Percentiles rank a stretch among this genome's conserved stretches.
Conservation (phyloP, 2,888 invertebrate species). For the Tupiocoris notatus region DNA sequence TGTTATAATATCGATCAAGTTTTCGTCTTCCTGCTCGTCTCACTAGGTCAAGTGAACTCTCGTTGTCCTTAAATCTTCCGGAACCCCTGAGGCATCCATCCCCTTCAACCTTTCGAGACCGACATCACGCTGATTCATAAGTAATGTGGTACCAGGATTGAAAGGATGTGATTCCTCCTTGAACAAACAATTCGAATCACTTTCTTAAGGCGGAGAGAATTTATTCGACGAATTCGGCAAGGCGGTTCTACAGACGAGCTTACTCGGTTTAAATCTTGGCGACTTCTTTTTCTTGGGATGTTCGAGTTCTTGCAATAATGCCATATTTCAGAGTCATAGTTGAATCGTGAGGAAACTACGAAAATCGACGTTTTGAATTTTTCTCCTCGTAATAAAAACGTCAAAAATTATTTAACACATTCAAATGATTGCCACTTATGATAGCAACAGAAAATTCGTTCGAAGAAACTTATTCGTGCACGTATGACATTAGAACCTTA, state of each 20-base stretch:
- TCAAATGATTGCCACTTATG: too few relatives aligned
- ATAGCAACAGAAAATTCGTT: too few relatives aligned
- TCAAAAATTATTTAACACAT: too few relatives aligned
- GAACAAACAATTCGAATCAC: background rate
- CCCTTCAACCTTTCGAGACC: background rate
- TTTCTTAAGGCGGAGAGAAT: background rate
- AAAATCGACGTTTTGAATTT: too few relatives aligned
- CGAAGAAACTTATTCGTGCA: too few relatives aligned
- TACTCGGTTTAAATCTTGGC: too few relatives aligned
- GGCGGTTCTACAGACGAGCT: too few relatives aligned
- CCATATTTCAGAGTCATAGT: too few relatives aligned
- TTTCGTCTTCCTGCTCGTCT: background rate
- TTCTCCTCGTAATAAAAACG: too few relatives aligned
- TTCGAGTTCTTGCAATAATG: too few relatives aligned
- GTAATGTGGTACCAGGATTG: slow-evolving; percentile 4
- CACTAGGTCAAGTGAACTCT: background rate
- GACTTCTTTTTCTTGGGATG: too few relatives aligned
- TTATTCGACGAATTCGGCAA: background rate
- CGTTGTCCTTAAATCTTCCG: background rate
- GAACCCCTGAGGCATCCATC: background rate
- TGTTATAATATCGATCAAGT: background rate
- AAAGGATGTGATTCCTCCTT: background rate
- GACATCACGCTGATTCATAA: slow-evolving; percentile 15
- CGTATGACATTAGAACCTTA: slow-evolving; percentile 14
- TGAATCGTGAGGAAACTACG: too few relatives aligned